Conservation (phyloP, 2,113 vertebrate species). For the Dolichotis patagonum region DNA sequence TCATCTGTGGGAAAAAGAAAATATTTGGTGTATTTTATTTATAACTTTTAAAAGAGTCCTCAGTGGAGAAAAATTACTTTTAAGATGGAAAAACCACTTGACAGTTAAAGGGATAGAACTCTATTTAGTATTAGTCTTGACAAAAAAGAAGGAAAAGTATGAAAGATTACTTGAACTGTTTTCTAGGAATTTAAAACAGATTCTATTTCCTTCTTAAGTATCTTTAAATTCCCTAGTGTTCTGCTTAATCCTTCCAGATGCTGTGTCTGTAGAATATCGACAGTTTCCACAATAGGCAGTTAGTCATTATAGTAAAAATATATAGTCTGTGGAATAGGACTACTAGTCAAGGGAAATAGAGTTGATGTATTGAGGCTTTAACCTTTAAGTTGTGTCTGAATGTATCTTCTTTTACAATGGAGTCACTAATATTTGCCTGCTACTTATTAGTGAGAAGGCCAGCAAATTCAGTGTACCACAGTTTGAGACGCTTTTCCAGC, state of each 20-base stretch:
- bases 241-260: constrained; percentile 58
- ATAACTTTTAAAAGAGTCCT: constrained; percentile 84
- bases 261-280: constrained; percentile 48
- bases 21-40: constrained; percentile 87
- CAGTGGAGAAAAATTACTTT: constrained; percentile 81
- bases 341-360: constrained; percentile 56
- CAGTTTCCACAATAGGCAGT: constrained; percentile 56
- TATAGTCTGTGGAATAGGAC: constrained; percentile 29
- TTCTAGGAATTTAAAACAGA: constrained; percentile 6
- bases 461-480: constrained; percentile 20
- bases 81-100: constrained; percentile 79
- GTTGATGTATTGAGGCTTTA: constrained; percentile 37
- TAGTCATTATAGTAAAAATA: constrained; percentile 58
- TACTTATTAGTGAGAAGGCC: constrained; percentile 45
- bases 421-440: constrained; percentile 54
- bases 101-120: constrained; percentile 82
- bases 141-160: constrained; percentile 17
- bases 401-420: constrained; percentile 28
- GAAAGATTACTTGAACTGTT: constrained; percentile 40
- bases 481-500: constrained; percentile 35
- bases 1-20: constrained; percentile 88
- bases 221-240: constrained; percentile 62
- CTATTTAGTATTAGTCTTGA: constrained; percentile 72
- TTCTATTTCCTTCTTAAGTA: constrained; percentile 56
- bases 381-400: constrained; percentile 47